Percentiles rank a stretch among this genome's conserved stretches.
These are phyloP conservation scores for Timandra comae DNA, from an alignment of 2,888 invertebrate genomes.

Conservation along the genomic window DNA sequence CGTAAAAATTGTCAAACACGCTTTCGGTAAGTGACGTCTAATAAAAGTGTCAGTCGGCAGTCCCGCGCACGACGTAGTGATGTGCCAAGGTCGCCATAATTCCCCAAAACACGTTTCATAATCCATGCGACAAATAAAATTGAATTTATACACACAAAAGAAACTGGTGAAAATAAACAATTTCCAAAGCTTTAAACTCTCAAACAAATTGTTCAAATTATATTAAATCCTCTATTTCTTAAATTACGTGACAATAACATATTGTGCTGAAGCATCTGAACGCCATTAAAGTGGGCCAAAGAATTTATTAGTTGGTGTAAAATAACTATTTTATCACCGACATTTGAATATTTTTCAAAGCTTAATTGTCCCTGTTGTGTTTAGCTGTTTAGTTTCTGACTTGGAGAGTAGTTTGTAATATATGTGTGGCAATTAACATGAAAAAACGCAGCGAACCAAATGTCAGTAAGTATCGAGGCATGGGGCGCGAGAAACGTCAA, in stretches of 20 bases:
- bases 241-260: slow-evolving; percentile 64
- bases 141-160: slow-evolving; percentile 30
- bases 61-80: slow-evolving; percentile 12
- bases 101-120: slow-evolving; percentile 21
- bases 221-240: slow-evolving; percentile 51
- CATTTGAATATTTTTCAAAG: slow-evolving; percentile 32
- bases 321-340: slow-evolving; percentile 29
- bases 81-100: slow-evolving; percentile 19
- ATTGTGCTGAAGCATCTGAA: slow-evolving; percentile 40
- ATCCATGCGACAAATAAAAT: slow-evolving; percentile 28
- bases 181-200: slow-evolving; percentile 28
- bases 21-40: slow-evolving; percentile 17
- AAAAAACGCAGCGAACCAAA: slow-evolving; percentile 49
- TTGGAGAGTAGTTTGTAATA: slow-evolving; percentile 1
- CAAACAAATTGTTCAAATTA: slow-evolving; percentile 58
- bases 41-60: slow-evolving; percentile 12
- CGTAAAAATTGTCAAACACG: slow-evolving; percentile 23
- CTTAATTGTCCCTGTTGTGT: slow-evolving; percentile 20
- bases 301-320: slow-evolving; percentile 44
- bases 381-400: slow-evolving; percentile 9
- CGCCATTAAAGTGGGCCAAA: slow-evolving; percentile 42
- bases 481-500: slow-evolving; percentile 47
- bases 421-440: slow-evolving; percentile 63
- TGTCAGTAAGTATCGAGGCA: slow-evolving; percentile 55
- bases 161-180: slow-evolving; percentile 44